Conservation (phyloP, 1,140 invertebrate species). For the Trichonephila clavata region DNA sequence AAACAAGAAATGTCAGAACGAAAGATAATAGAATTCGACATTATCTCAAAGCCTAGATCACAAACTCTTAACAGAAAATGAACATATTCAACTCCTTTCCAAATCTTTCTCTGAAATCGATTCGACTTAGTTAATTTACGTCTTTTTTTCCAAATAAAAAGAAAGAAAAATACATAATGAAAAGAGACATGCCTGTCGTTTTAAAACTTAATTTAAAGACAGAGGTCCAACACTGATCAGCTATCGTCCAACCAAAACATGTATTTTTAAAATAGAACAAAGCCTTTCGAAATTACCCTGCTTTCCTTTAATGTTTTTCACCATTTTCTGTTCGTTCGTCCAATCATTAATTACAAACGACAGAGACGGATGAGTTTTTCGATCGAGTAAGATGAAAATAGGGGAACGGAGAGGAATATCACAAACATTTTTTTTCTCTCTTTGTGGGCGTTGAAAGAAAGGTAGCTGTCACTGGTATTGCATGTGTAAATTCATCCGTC, state of each 20-base stretch:
- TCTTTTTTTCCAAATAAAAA: neutral
- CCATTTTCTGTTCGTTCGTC: slow-evolving; percentile 10
- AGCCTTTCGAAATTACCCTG: neutral
- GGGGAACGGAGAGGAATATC: neutral
- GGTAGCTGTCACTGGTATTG: neutral
- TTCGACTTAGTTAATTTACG: neutral
- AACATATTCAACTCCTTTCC: neutral
- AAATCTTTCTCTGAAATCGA: slow-evolving; percentile 22
- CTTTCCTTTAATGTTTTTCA: neutral
- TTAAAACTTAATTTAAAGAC: slow-evolving; percentile 51
- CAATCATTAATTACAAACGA: slow-evolving; percentile 60
- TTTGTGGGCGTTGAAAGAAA: neutral
- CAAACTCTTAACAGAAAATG: neutral
- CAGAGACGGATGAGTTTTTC: slow-evolving; percentile 61
- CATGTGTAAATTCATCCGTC: neutral
- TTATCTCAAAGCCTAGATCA: neutral
- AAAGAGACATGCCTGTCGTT: slow-evolving; percentile 7
- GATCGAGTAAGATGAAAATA: neutral
- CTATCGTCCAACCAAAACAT: slow-evolving; percentile 44
- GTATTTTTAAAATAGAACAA: slow-evolving; percentile 36
- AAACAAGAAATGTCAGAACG: neutral
- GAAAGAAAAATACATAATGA: neutral
- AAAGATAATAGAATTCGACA: neutral
- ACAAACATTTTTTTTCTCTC: no score
- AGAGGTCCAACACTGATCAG: slow-evolving; percentile 1